A percentile compares a stretch with the other conserved stretches of the same genome.
Evolutionary conservation across 2,113 vertebrate species (phyloP).

Genomic region (Egretta garzetta): DNA sequence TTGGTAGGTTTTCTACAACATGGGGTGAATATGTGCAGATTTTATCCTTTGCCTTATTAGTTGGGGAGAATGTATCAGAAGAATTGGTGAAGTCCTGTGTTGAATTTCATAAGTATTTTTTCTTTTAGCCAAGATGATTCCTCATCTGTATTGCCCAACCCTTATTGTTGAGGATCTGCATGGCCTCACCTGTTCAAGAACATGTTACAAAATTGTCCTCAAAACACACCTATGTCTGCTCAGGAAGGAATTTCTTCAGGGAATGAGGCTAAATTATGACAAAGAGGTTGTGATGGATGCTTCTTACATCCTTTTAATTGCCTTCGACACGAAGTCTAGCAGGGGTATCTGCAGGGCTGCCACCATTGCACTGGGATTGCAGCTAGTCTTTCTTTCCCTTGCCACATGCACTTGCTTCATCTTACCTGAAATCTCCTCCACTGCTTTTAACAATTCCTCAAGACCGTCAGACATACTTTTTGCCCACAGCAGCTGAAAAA

Average conservation of each 20-base stretch:
- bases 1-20: neutral
- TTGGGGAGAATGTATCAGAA: neutral
- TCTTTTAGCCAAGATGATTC: neutral
- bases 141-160: neutral
- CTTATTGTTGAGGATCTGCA: neutral
- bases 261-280: neutral
- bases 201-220: fast-evolving
- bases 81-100: neutral
- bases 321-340: neutral
- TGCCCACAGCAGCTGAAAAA: neutral
- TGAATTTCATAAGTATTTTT: neutral
- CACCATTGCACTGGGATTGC: neutral
- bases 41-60: neutral
- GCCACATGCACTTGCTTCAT: fast-evolving
- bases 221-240: neutral
- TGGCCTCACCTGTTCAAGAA: neutral
- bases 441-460: neutral
- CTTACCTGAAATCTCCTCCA: neutral
- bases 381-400: neutral
- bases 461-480: neutral
- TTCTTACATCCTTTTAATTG: neutral
- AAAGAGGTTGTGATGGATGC: neutral
- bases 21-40: neutral
- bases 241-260: neutral
- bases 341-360: neutral